These are phyloP conservation scores for Eubasilissa regina DNA, from an alignment of 1,140 invertebrate species.

Conservation along the genomic window DNA sequence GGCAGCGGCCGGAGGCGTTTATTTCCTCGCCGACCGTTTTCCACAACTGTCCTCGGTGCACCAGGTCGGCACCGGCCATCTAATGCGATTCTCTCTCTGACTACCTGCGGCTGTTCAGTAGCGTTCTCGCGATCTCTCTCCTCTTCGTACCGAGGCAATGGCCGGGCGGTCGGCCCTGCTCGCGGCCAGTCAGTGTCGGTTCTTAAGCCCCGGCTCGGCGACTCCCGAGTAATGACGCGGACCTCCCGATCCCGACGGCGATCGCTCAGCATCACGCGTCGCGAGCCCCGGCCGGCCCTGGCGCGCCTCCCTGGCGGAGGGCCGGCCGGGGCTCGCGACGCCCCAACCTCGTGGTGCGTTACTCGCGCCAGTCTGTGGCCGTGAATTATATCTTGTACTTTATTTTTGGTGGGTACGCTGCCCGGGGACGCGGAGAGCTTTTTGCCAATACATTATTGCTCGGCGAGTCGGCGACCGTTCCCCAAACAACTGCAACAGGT, in stretches of 20 bases:
- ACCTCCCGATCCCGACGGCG: slow-evolving; percentile 58
- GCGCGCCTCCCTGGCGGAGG: slow-evolving; percentile 12
- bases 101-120: slow-evolving; percentile 41
- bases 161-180: slow-evolving; percentile 22
- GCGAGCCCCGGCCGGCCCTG: slow-evolving; percentile 19
- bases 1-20: slow-evolving; percentile 45
- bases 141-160: slow-evolving; percentile 18
- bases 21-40: background rate
- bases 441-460: slow-evolving; percentile 75
- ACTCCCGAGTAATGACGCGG: slow-evolving; percentile 59
- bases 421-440: slow-evolving; percentile 75
- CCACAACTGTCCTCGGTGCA: slow-evolving; percentile 4
- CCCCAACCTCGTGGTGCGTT: slow-evolving; percentile 13
- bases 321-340: slow-evolving; percentile 22
- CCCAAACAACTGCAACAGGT: slow-evolving; percentile 61
- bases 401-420: slow-evolving; percentile 71
- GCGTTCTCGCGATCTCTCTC: slow-evolving; percentile 5
- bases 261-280: slow-evolving; percentile 48
- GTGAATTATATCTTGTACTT: slow-evolving; percentile 62
- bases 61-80: slow-evolving; percentile 2
- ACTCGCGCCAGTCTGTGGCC: slow-evolving; percentile 34
- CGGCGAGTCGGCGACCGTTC: slow-evolving; percentile 74
- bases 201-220: slow-evolving; percentile 58
- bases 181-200: slow-evolving; percentile 49
- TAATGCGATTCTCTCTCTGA: slow-evolving; percentile 9